Evolutionary conservation across 2,113 vertebrate genomes (phyloP).

Genomic region (Brachyistius frenatus): DNA sequence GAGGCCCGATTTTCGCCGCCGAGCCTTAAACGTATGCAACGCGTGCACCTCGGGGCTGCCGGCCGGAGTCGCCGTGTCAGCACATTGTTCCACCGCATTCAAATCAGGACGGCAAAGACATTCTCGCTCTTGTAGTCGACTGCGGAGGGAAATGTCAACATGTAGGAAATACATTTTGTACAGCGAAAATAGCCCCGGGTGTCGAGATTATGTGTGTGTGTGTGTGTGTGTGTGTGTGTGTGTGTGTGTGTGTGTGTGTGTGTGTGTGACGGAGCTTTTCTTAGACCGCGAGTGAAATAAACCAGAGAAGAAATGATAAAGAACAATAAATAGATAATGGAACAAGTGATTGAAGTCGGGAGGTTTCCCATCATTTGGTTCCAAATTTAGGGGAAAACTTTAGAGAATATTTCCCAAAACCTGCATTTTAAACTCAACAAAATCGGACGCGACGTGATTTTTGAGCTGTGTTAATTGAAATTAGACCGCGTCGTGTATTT

Average conservation of each 20-base stretch:
- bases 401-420: neutral
- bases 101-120: neutral
- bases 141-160: constrained; percentile 26
- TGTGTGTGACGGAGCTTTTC: neutral
- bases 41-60: neutral
- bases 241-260: neutral
- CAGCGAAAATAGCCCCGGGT: constrained; percentile 3
- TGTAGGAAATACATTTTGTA: constrained; percentile 8
- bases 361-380: constrained; percentile 10
- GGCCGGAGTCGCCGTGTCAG: constrained; percentile 36
- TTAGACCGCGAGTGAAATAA: neutral
- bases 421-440: neutral
- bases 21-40: constrained; percentile 20
- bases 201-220: neutral
- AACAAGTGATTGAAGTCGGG: neutral
- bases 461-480: no score
- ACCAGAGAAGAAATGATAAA: constrained; percentile 16
- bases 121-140: neutral
- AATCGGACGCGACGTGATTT: no score
- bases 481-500: no score
- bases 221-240: neutral
- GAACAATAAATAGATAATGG: neutral
- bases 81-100: neutral
- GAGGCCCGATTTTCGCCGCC: neutral
- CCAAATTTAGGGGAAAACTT: neutral